phyloP scores from a whole-genome alignment of 2,888 invertebrate species.

The Lasiommata megera region DNA sequence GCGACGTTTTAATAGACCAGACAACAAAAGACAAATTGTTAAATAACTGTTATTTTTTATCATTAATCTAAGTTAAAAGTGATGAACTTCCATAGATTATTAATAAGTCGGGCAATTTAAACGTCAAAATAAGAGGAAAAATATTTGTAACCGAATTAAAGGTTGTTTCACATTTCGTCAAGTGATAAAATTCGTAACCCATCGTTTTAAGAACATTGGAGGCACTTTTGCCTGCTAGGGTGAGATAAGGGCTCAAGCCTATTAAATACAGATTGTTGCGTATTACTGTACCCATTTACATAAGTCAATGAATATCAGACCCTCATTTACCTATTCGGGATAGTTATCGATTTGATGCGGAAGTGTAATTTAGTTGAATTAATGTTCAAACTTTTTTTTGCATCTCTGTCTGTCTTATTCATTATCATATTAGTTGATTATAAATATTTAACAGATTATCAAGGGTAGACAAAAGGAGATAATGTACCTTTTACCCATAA shows the following conservation, averaged over 20 bases:
- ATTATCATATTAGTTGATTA: too few relatives aligned
- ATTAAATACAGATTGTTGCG: constrained; percentile 20
- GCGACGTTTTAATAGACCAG: too few relatives aligned
- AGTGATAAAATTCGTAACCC: background rate
- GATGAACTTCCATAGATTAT: too few relatives aligned
- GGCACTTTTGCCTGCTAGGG: constrained; percentile 18
- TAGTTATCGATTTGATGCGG: constrained; percentile 5
- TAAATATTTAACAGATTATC: too few relatives aligned
- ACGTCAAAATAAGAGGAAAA: background rate
- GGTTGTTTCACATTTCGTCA: background rate
- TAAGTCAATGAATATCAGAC: constrained; percentile 15
- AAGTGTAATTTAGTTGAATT: background rate
- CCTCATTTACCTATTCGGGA: constrained; percentile 5
- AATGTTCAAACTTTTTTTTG: too few relatives aligned
- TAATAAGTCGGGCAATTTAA: background rate
- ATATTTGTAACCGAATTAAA: background rate
- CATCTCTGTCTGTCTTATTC: too few relatives aligned
- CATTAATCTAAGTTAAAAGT: too few relatives aligned
- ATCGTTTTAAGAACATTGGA: constrained; percentile 4
- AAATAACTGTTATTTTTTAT: too few relatives aligned
- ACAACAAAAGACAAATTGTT: too few relatives aligned
- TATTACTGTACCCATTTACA: constrained; percentile 17
- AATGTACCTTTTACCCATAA: too few relatives aligned
- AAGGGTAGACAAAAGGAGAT: too few relatives aligned
- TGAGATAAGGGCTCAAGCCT: constrained; percentile 15